These are phyloP conservation scores for Cerastis leucographa DNA, from an alignment of 2,888 invertebrate genomes.

Conservation along the genomic window DNA sequence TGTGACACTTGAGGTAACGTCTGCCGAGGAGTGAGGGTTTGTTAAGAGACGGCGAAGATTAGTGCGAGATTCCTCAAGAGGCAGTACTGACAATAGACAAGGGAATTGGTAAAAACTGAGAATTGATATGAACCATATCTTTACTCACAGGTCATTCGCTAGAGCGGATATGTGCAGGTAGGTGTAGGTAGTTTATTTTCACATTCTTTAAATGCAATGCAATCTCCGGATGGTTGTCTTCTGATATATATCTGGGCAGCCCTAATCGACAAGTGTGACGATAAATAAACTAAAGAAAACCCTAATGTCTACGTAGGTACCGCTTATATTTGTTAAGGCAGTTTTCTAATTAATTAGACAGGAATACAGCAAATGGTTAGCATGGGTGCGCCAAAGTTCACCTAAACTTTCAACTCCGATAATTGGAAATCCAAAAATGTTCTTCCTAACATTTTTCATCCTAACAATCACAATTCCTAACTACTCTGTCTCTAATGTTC, in stretches of 20 bases:
- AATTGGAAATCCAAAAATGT: too few relatives aligned
- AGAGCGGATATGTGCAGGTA: background rate
- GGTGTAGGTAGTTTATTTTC: background rate
- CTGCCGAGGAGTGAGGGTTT: background rate
- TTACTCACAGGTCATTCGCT: background rate
- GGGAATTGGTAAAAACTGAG: background rate
- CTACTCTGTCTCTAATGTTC: too few relatives aligned
- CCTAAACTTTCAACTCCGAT: too few relatives aligned
- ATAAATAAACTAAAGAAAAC: background rate
- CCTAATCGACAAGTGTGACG: background rate
- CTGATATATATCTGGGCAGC: background rate
- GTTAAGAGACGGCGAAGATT: conserved; percentile 21
- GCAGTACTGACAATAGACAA: background rate
- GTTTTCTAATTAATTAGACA: background rate
- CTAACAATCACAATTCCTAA: too few relatives aligned
- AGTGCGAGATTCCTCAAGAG: background rate
- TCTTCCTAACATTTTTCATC: too few relatives aligned
- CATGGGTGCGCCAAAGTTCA: too few relatives aligned
- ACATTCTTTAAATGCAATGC: background rate
- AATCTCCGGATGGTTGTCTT: background rate
- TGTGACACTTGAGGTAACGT: conserved; percentile 23
- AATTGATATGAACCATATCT: background rate
- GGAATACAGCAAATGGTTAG: background rate
- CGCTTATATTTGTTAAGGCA: conserved; percentile 6
- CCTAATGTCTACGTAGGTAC: background rate